Evolutionary conservation across 2,888 invertebrate genomes (phyloP), one percentile per base, ranked within the genome.

Genomic region (Cerastis leucographa): DNA sequence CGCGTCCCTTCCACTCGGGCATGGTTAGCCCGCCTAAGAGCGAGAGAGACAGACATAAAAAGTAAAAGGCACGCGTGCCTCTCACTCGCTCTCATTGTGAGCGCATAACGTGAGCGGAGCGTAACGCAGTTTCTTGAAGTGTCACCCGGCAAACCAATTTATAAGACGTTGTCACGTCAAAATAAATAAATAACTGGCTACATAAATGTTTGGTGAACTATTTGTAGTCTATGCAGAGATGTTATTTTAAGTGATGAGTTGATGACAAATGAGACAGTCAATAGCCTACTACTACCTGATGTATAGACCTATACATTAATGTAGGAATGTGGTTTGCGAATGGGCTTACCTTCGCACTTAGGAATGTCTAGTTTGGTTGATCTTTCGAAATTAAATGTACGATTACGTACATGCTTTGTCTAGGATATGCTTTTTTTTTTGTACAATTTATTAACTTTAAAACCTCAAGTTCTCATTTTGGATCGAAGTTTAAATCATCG

Each of bases 261-360:
- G 40, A 40, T 40, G 9, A 40, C 8, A 22, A 22, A n/a, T n/a
- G 12, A 25, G 17, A 65, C 3, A 51, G 7, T 17, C n/a, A 22
- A 35, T 42, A 14, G 46, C 17, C 19, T 61, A n/a, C 7, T 25
- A 35, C 4, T n/a, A 7, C 14, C n/a, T 2, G n/a, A 49, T 67
- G 66, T 67, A 46, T 49, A 40, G 17, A 59, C 12, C 51, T 46
- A n/a, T n/a, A 54, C 12, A 51, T 29, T 61, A 35, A 42, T 54
- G 17, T 19, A 22, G 56, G 44, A 75, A 69, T 71, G 69, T 22
- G 19, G 61, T 67, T 62, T 67, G 19, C n/a, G 14, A 49, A 65
- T 54, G 40, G 6, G 19, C n/a, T 40, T 22, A 42, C 22, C 19
- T 54, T n/a, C 0, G 19, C 0, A 44, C 29, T n/a, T 54, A 62